Base-by-base conservation (phyloP, 2,888 invertebrate species). In the Megalurothrips usitatus region DNA sequence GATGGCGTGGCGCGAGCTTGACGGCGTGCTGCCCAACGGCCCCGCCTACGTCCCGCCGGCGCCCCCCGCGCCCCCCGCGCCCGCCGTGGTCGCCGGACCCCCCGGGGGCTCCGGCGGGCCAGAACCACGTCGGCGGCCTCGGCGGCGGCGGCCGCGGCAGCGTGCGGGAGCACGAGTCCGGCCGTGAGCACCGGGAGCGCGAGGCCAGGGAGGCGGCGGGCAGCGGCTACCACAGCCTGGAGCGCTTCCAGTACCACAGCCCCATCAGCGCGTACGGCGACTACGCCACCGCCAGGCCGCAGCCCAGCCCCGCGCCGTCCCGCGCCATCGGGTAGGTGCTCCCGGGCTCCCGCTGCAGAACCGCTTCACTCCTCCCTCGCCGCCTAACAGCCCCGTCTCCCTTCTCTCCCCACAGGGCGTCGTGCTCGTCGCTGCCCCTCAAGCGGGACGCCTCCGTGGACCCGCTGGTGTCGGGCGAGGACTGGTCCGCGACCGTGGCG, bases 171-270 rank as follows among this genome's bases (percentile, higher is more conserved):
- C 68, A 23, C 63, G 68, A 2, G 1, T 1, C 14, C 52, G 19
- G 1, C 14, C 52, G 52, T 2, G 52, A 52, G 52, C 52, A 52
- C 4, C 52, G 23, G 23, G 68, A 23, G 68, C 68, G 68, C 12
- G 63, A 52, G 10, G 14, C 34, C 34, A 43, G 34, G 34, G 34
- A 43, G 52, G 58, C 23, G 23, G 9, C 11, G 68, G 23, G 68
- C 68, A 23, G 68, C 68, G 68, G 68, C 68, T 68, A 68, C 68
- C 68, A 68, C 68, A 68, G 68, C 68, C 68, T 68, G 68, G 68
- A 68, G 68, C 68, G 68, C 68, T 23, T 23, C 68, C 68, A 68
- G 68, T 68, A 68, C 68, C 68, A 68, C 68, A 68, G 68, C 68
- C 68, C 68, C 68, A 68, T 68, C 68, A 68, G 68, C 23, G 68